Conservation (phyloP, 2,888 invertebrate species). For the Rotaria socialis region DNA sequence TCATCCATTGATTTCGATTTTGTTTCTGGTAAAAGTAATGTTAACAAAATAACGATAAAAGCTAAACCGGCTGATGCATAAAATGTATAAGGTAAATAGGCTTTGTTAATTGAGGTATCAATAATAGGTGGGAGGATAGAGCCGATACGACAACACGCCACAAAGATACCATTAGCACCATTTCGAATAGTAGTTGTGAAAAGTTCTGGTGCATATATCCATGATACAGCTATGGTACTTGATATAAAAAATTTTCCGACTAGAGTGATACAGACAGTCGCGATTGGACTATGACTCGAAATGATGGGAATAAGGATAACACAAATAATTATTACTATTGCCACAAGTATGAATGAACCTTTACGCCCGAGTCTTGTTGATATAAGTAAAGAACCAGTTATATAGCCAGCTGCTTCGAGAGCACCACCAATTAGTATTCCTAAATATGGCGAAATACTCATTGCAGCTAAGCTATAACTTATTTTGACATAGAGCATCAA, state of each 20-base stretch:
- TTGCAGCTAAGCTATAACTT: background rate
- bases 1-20: background rate
- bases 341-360: background rate
- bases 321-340: background rate
- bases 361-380: background rate
- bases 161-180: background rate
- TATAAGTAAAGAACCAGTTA: background rate
- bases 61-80: background rate
- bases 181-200: background rate
- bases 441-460: background rate
- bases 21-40: background rate
- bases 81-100: background rate
- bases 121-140: background rate
- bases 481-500: background rate
- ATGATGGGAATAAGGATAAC: background rate
- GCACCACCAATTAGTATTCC: background rate
- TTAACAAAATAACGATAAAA: background rate
- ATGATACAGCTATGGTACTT: background rate
- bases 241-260: background rate
- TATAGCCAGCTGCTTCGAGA: background rate
- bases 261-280: background rate
- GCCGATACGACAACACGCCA: background rate
- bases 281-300: too few relatives aligned
- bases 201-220: conserved; percentile 5
- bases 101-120: background rate